A percentile compares a stretch with the other conserved stretches of the same genome.
Conservation (phyloP, 2,113 vertebrate genomes). For the Gulo gulo region DNA sequence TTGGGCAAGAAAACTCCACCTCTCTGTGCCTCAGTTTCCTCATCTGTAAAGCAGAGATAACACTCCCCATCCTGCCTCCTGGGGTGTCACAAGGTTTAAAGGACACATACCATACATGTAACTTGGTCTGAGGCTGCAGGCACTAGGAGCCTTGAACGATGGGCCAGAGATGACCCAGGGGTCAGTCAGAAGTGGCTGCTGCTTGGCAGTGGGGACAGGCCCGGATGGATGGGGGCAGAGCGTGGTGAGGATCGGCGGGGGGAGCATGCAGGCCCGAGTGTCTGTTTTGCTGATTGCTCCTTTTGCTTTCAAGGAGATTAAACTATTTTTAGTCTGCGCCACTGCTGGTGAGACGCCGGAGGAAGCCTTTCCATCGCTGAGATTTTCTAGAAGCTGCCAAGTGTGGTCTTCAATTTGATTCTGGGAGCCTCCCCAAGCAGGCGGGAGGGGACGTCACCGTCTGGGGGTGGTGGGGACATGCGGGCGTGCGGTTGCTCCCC, state of each 20-base stretch:
- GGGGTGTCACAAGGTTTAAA: background rate
- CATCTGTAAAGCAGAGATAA: background rate
- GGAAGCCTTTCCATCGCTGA: conserved; percentile 80
- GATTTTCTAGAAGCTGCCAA: conserved; percentile 84
- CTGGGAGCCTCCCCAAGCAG: conserved; percentile 62
- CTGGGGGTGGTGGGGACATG: conserved; percentile 42
- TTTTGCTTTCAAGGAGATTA: conserved; percentile 83
- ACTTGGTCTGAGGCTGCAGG: background rate
- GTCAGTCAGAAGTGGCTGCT: background rate
- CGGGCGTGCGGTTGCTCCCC: background rate
- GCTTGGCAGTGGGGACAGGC: background rate
- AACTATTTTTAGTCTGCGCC: conserved; percentile 83
- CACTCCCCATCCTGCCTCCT: background rate
- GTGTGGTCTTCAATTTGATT: conserved; percentile 79
- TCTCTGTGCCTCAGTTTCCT: conserved; percentile 29
- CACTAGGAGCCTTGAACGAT: background rate
- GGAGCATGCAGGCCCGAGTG: conserved; percentile 13
- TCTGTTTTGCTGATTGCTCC: conserved; percentile 78
- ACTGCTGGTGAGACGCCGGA: conserved; percentile 80
- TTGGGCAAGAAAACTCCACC: background rate
- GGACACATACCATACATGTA: background rate
- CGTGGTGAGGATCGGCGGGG: background rate
- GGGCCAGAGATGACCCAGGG: background rate
- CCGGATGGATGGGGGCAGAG: background rate
- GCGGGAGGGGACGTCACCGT: background rate